Evolutionary conservation across 2,797 vertebrate genomes (phyloP), one percentile per base, ranked within the genome.

Genomic region (Sebastes ruberrimus): DNA sequence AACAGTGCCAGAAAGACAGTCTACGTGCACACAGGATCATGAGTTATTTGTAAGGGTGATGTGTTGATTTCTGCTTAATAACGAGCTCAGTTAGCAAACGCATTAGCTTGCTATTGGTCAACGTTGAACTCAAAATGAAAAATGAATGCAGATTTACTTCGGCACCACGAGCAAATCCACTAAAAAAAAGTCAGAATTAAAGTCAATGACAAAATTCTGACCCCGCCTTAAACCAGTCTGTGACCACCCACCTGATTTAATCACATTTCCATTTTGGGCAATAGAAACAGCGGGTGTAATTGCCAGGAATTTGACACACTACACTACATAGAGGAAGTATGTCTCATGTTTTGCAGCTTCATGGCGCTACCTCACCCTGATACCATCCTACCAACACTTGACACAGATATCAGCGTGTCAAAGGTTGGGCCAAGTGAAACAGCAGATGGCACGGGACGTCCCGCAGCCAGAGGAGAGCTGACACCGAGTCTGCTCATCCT

Each of bases 391-490:
- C n/a, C 13, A 23, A 10, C 64, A 56, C 53, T 35, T 8, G 0
- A 63, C 75, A 35, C 75, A 30, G 63, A 77, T 73, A 64, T 74
- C 68, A 62, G 0, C 3, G 10, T 22, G 77, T 83, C 76, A 77
- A 49, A 68, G 74, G 49, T 82, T 6, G 11, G 6, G 62, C 57
- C 69, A 27, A 76, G 75, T 63, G 32, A 69, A 66, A 28, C 78
- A 80, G 75, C 82, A 83, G 85, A 66, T 85, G 80, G 71, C 4
- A 20, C 7, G 6, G 56, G 60, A 77, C 25, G 14, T 76, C 86
- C 67, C 1, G 42, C 28, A 1, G 38, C 10, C 27, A 9, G 66
- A 18, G 18, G 10, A 35, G 64, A 30, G 18, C 23, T 25, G 83
- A 74, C 25, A 32, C 32, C 0, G 20, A 13, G 32, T 55, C 71